Conservation (phyloP, 2,113 vertebrate genomes). For the Acanthochromis polyacanthus region DNA sequence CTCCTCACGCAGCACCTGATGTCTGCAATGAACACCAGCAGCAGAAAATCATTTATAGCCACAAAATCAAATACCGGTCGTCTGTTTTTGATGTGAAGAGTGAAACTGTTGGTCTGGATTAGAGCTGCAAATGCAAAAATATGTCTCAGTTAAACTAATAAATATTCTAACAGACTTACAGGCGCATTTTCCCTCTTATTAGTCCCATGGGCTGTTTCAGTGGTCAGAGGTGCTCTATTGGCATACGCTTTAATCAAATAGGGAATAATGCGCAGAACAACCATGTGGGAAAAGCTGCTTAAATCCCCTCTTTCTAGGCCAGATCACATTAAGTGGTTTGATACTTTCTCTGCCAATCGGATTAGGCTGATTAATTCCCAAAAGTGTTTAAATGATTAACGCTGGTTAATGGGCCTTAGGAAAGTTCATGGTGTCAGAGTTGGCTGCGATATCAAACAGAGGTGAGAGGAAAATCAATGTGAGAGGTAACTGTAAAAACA, state of each 20-base stretch:
- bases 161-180: constrained; percentile 7
- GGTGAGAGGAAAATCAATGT: constrained; percentile 36
- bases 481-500: constrained; percentile 31
- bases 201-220: constrained; percentile 11
- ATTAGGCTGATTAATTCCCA: constrained; percentile 81
- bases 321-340: constrained; percentile 83
- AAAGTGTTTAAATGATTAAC: constrained; percentile 79
- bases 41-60: background rate
- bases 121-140: background rate
- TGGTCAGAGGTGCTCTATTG: constrained; percentile 38
- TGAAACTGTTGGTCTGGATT: background rate
- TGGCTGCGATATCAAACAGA: constrained; percentile 48
- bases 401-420: constrained; percentile 72
- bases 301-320: constrained; percentile 60
- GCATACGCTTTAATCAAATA: constrained; percentile 61
- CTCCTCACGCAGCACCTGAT: constrained; percentile 32
- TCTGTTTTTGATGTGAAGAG: background rate
- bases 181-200: background rate
- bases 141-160: background rate
- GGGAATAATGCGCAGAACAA: constrained; percentile 58
- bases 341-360: constrained; percentile 79
- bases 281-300: constrained; percentile 73
- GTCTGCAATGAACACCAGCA: constrained; percentile 21
- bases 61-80: background rate
- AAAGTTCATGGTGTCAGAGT: constrained; percentile 68